Percentiles rank a stretch among this genome's conserved stretches.
Conservation (phyloP, 2,113 vertebrate species). For the Burhinus oedicnemus region DNA sequence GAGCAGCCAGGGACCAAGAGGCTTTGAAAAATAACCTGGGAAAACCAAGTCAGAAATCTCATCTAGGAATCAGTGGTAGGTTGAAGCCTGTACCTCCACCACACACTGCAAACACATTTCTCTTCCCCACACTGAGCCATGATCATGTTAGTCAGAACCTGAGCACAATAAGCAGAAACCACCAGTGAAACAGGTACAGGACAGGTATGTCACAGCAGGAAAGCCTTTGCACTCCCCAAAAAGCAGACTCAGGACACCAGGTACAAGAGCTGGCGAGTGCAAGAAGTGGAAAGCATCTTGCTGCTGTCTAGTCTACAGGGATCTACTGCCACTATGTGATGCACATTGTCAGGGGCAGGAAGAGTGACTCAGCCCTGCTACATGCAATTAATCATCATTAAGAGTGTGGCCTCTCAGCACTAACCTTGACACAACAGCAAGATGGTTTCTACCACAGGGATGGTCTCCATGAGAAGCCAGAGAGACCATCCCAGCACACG, state of each 20-base stretch:
- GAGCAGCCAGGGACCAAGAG: background rate
- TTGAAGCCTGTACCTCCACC: background rate
- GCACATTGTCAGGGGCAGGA: background rate
- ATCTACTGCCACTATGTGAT: background rate
- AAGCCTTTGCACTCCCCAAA: background rate
- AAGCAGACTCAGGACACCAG: background rate
- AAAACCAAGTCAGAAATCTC: background rate
- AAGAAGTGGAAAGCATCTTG: background rate
- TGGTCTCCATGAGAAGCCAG: background rate
- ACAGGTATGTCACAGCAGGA: background rate
- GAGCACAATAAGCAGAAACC: background rate
- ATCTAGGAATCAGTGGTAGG: background rate
- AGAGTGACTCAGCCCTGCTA: background rate
- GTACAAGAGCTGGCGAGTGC: background rate
- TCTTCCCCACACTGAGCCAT: background rate
- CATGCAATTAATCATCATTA: background rate
- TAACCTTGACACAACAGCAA: background rate
- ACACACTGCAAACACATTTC: background rate
- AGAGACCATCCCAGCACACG: background rate
- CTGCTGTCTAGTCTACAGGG: background rate
- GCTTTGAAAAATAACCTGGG: background rate
- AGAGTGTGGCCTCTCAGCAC: background rate
- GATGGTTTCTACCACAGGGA: background rate
- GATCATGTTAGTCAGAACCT: background rate
- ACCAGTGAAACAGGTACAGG: background rate